Evolutionary conservation across 2,888 invertebrate genomes (phyloP), one percentile per base, ranked within the genome.

Genomic region (Tryphoninae sp.): DNA sequence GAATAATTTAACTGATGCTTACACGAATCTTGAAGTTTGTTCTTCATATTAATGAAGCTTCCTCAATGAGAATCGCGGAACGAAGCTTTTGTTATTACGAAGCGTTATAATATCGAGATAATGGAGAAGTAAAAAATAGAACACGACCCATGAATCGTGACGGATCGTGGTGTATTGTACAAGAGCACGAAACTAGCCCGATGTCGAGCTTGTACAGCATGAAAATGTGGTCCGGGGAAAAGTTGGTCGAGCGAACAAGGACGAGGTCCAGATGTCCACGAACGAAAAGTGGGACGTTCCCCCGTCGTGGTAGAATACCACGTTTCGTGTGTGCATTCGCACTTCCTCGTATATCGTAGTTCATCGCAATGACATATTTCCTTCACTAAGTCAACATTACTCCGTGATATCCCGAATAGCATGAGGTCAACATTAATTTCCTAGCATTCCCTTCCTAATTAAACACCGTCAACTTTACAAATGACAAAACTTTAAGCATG

Each of bases 201-300:
- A 65, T 49, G 19, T 64, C 19, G 55, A 64, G 64, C 55, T 33
- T 53, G 22, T 58, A 19, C 8, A 9, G 22, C 19, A 8, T 0
- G 55, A 19, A 55, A 55, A 40, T 19, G 71, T 40, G 13, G 71
- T 19, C 64, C 62, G 62, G 71, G 55, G 64, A 74, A 75, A 80
- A 83, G 61, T 84, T 81, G 58, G 51, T 65, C 51, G 55, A 19
- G 64, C 67, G 73, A 79, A 78, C 79, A 80, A 83, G 84, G 81
- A 78, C 84, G 69, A 53, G 49, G 79, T 69, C 67, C 77, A 42
- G 69, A 33, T 33, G 33, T 33, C 6, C 33, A 33, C 33, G 33
- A 72, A 59, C 45, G 61, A 71, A 80, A 84, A 84, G 81, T 85
- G 69, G 84, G 83, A 78, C 84, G 72, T 83, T 53, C 51, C 61